phyloP scores from a whole-genome alignment of 2,797 vertebrate genomes.

The Allobates femoralis region DNA sequence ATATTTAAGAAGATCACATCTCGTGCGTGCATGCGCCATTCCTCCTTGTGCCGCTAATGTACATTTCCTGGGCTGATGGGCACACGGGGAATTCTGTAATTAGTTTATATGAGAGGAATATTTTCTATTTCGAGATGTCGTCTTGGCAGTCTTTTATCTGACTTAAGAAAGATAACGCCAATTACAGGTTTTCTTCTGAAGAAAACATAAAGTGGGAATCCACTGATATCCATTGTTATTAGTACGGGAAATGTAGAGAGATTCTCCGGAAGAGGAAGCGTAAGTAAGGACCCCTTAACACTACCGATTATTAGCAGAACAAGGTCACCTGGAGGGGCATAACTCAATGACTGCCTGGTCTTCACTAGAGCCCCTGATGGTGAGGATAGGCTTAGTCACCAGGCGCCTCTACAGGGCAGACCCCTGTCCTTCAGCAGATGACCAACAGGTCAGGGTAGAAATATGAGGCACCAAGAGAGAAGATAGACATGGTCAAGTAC shows the following conservation, averaged over 20 bases:
- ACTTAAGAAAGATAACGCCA: background rate
- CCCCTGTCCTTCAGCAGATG: too few relatives aligned
- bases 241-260: background rate
- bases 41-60: conserved; percentile 20
- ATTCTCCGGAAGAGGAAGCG: background rate
- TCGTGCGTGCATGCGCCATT: background rate
- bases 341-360: too few relatives aligned
- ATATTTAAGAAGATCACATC: conserved; percentile 6
- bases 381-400: too few relatives aligned
- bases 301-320: too few relatives aligned
- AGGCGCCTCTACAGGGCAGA: too few relatives aligned
- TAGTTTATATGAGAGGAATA: conserved; percentile 45
- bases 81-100: conserved; percentile 45
- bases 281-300: too few relatives aligned
- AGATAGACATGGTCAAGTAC: too few relatives aligned
- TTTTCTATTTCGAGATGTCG: conserved; percentile 12
- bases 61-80: conserved; percentile 20
- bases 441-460: too few relatives aligned
- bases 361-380: too few relatives aligned
- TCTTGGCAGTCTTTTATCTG: background rate
- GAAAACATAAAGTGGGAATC: background rate
- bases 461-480: too few relatives aligned
- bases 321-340: too few relatives aligned
- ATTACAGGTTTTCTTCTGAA: too few relatives aligned
- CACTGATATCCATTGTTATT: background rate